Conservation (phyloP, 2,113 vertebrate genomes). For the Chlorodrepanis virens region DNA sequence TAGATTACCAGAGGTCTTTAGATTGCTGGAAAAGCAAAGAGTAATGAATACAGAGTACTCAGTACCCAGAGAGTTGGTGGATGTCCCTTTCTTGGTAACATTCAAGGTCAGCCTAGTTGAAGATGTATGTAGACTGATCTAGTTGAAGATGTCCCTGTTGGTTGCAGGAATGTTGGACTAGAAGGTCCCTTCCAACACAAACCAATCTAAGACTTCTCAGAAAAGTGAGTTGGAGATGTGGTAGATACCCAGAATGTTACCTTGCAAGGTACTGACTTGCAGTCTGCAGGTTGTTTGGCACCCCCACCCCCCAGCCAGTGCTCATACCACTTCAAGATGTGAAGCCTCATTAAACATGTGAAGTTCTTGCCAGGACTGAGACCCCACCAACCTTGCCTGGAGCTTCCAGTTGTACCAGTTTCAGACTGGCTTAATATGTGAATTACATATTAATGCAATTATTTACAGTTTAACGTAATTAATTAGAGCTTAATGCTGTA, state of each 20-base stretch:
- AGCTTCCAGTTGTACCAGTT: neutral
- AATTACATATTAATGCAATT: neutral
- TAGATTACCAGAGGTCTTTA: neutral
- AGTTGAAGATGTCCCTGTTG: neutral
- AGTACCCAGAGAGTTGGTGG: neutral
- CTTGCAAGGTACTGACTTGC: neutral
- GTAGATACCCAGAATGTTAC: neutral
- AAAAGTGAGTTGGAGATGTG: neutral
- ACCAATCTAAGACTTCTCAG: neutral
- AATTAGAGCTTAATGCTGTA: neutral
- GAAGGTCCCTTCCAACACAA: neutral
- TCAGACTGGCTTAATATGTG: neutral
- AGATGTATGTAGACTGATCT: neutral
- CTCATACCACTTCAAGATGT: neutral
- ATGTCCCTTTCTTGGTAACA: neutral
- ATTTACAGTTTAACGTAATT: neutral
- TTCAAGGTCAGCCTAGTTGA: neutral
- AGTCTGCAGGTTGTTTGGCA: neutral
- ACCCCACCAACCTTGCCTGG: neutral
- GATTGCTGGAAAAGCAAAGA: neutral
- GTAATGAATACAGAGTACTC: neutral
- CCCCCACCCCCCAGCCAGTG: accelerated
- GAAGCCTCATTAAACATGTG: neutral
- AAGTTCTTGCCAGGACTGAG: neutral
- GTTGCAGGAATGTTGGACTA: neutral